These are phyloP conservation scores for Cephus cinctus DNA, from an alignment of 1,140 invertebrate genomes.

Conservation along the genomic window DNA sequence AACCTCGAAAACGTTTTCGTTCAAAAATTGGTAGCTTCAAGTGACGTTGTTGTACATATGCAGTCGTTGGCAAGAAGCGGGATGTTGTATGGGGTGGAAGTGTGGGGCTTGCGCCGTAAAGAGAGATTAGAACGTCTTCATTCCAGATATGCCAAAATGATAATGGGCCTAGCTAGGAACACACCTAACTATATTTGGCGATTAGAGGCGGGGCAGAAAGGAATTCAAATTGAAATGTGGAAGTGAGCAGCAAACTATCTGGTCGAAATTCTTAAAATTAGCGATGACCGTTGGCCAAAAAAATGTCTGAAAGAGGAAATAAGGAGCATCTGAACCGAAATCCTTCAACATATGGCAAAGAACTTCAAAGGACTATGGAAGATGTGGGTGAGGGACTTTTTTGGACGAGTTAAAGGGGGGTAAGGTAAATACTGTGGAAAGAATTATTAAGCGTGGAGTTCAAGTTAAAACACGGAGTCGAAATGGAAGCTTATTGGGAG, in stretches of 20 bases:
- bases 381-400: no score
- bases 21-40: no score
- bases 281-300: background rate
- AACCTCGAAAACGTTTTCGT: no score
- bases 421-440: no score
- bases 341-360: no score
- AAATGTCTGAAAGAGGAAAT: background rate
- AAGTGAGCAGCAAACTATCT: background rate
- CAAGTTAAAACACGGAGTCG: no score
- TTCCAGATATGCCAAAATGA: slow-evolving; percentile 1
- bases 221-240: background rate
- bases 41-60: no score
- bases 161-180: background rate
- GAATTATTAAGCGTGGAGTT: no score
- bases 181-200: slow-evolving; percentile 1
- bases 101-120: background rate
- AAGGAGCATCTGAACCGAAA: background rate
- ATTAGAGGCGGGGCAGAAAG: background rate
- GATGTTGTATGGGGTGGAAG: slow-evolving; percentile 2
- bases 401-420: no score
- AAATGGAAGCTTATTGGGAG: no score
- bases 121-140: background rate
- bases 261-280: background rate
- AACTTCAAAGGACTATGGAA: no score
- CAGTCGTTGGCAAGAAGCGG: no score